Evolutionary conservation across 2,797 vertebrate species (phyloP).

Genomic region (Acipenser oxyrinchus): DNA sequence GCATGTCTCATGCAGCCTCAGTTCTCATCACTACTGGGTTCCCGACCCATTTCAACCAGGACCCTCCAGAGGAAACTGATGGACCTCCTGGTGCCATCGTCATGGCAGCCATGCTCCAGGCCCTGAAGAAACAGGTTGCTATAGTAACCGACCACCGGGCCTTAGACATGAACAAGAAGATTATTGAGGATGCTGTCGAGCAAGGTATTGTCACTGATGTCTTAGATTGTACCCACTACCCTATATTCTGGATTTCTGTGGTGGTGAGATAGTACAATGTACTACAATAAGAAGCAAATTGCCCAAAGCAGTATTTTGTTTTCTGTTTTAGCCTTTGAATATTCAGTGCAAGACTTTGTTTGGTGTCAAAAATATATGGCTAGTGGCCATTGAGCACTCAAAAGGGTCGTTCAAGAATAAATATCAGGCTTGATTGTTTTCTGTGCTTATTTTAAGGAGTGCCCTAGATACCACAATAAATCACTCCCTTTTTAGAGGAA

Average conservation of each 20-base stretch:
- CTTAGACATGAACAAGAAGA: constrained; percentile 30
- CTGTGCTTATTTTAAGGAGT: no score
- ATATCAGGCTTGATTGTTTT: no score
- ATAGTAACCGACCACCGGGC: constrained; percentile 37
- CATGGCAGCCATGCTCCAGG: constrained; percentile 39
- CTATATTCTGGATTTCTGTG: no score
- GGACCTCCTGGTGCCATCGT: constrained; percentile 40
- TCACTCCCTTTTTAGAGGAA: no score
- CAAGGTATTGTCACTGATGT: constrained; percentile 24
- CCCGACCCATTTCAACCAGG: constrained; percentile 38
- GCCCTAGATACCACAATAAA: no score
- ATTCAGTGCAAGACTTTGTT: not conserved
- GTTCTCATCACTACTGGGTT: constrained; percentile 43
- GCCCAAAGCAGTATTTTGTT: no score
- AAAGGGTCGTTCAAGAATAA: no score
- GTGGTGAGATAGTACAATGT: no score
- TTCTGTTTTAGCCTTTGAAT: no score
- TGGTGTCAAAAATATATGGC: not conserved
- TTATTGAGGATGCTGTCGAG: constrained; percentile 34
- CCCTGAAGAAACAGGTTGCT: constrained; percentile 32
- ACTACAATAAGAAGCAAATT: no score
- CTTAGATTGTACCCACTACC: no score
- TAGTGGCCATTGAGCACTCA: no score
- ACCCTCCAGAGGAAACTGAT: constrained; percentile 44
- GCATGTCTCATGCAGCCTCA: constrained; percentile 23